Evolutionary conservation across 2,113 vertebrate genomes (phyloP).

Genomic region (Centropristis striata): DNA sequence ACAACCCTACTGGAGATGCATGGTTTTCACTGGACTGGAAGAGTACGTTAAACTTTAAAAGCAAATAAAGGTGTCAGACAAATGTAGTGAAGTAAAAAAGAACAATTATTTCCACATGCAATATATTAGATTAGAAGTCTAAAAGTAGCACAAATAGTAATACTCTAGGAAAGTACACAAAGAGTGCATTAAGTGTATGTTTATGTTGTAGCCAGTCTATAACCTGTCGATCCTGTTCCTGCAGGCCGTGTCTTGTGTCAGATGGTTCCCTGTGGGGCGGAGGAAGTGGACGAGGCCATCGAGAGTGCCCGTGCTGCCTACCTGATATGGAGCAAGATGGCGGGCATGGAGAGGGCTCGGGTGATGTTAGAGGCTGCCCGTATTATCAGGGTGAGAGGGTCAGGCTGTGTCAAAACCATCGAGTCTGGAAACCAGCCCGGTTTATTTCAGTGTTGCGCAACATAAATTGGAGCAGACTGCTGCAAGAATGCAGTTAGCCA

Average conservation of each 20-base stretch:
- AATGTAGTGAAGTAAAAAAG: too few species aligned
- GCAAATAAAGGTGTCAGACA: too few species aligned
- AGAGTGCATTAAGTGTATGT: too few species aligned
- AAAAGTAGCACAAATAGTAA: too few species aligned
- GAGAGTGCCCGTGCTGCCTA: slow-evolving; percentile 91
- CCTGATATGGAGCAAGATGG: slow-evolving; percentile 90
- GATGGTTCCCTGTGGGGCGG: slow-evolving; percentile 88
- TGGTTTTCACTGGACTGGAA: too few species aligned
- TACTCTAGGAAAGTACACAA: too few species aligned
- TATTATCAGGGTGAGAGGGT: slow-evolving; percentile 89
- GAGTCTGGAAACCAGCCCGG: rapidly evolving
- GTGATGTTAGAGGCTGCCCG: slow-evolving; percentile 94
- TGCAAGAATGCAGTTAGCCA: not conserved
- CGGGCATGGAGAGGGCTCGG: slow-evolving; percentile 91
- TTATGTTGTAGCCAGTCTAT: too few species aligned
- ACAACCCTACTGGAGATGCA: too few species aligned
- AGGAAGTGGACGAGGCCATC: slow-evolving; percentile 92
- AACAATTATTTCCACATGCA: too few species aligned
- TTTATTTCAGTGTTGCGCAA: slow-evolving; percentile 27
- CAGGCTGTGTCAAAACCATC: too few species aligned
- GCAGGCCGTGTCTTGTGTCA: slow-evolving; percentile 91
- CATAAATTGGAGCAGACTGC: not conserved
- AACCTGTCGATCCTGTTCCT: not conserved
- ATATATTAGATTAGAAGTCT: too few species aligned
- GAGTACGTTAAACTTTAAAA: too few species aligned